These are phyloP conservation scores for Anomalospiza imberbis DNA, from an alignment of 2,797 vertebrate species.

Conservation along the genomic window DNA sequence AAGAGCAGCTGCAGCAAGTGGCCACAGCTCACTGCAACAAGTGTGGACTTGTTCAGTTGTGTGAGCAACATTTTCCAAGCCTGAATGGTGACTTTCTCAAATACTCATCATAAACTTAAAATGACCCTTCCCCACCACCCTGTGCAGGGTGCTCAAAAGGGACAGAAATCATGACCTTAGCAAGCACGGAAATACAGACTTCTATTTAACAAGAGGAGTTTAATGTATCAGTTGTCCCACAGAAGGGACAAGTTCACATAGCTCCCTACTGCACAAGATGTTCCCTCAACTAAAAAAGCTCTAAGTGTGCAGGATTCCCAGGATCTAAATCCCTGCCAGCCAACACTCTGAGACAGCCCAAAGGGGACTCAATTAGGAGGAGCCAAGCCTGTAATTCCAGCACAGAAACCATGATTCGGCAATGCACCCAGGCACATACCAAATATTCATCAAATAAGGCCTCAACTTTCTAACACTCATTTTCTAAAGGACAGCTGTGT, in stretches of 20 bases:
- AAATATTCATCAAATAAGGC: not conserved
- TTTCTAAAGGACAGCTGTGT: not conserved
- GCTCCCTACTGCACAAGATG: not conserved
- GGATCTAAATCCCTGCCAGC: not conserved
- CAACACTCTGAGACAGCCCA: not conserved
- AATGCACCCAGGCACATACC: not conserved
- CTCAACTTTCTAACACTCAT: not conserved
- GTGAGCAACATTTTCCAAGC: not conserved
- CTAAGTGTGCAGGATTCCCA: not conserved
- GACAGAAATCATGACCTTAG: not conserved
- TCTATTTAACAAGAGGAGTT: not conserved
- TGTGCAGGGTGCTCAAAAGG: not conserved
- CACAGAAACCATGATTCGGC: slow-evolving; percentile 31
- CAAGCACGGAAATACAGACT: not conserved
- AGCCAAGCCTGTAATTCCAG: not conserved
- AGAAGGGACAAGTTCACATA: not conserved
- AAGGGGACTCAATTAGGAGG: not conserved
- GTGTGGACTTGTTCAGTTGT: not conserved
- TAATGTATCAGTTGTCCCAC: not conserved
- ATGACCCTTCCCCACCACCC: not conserved
- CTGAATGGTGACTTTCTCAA: slow-evolving; percentile 49
- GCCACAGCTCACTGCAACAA: slow-evolving; percentile 12
- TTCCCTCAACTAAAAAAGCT: not conserved
- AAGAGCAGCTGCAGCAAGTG: slow-evolving; percentile 12
- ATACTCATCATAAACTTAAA: not conserved